Evolutionary conservation across 2,113 vertebrate genomes (phyloP).

Genomic region (Naja naja): DNA sequence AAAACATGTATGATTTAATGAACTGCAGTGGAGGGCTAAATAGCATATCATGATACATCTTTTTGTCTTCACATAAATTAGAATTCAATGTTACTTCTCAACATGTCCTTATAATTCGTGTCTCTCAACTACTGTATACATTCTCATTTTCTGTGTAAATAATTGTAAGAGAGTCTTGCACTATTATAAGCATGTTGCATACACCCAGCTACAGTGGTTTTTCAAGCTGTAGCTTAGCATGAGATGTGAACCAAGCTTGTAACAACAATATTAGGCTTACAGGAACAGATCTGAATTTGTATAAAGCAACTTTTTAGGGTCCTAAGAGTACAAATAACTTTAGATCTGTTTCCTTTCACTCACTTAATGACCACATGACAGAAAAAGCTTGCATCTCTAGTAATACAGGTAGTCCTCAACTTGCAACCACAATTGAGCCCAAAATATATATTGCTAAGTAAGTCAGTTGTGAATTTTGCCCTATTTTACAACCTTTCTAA

Average conservation of each 20-base stretch:
- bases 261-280: neutral
- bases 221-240: neutral
- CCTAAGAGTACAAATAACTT: neutral
- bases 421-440: neutral
- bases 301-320: neutral
- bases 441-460: neutral
- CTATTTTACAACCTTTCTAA: neutral
- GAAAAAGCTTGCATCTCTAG: neutral
- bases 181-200: neutral
- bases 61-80: neutral
- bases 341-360: neutral
- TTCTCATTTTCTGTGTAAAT: slow-evolving; percentile 25
- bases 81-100: neutral
- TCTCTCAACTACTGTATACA: slow-evolving; percentile 27
- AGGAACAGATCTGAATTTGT: neutral
- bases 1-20: neutral
- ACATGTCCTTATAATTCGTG: slow-evolving; percentile 14
- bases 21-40: neutral
- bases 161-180: neutral
- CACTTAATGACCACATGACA: neutral
- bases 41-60: neutral
- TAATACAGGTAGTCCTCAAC: neutral
- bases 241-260: neutral
- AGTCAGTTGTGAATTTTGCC: neutral
- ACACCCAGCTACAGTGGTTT: neutral